Evolutionary conservation across 2,797 vertebrate genomes (phyloP).

Genomic region (Mormyrops attenuatus): DNA sequence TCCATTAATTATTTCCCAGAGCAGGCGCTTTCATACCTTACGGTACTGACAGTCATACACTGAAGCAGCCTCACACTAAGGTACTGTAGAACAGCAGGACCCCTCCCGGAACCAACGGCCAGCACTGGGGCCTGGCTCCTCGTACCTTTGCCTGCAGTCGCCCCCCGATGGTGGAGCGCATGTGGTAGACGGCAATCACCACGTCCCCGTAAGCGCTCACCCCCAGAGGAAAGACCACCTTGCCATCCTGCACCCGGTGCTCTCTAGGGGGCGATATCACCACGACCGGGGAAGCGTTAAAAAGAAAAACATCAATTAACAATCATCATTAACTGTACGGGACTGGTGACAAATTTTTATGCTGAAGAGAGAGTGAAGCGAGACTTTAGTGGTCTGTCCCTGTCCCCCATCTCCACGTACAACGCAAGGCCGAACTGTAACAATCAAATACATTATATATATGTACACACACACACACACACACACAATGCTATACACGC

Average conservation of each 20-base stretch:
- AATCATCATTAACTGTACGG: not conserved
- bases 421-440: not conserved
- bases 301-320: not conserved
- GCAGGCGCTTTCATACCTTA: not conserved
- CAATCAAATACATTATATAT: not conserved
- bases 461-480: not conserved
- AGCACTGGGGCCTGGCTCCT: not conserved
- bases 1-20: not conserved
- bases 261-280: slow-evolving; percentile 64
- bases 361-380: not conserved
- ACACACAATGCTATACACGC: no score
- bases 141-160: slow-evolving; percentile 94
- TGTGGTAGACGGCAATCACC: slow-evolving; percentile 85
- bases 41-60: not conserved
- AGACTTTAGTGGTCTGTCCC: not conserved
- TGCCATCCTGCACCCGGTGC: slow-evolving; percentile 88
- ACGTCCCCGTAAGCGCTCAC: slow-evolving; percentile 93
- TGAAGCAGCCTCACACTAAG: not conserved
- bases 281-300: not conserved
- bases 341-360: not conserved
- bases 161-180: slow-evolving; percentile 93
- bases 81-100: not conserved
- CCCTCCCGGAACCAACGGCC: not conserved
- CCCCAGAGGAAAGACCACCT: slow-evolving; percentile 82
- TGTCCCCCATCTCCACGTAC: not conserved